These are phyloP conservation scores for Beroe forskalii DNA, from an alignment of 37 sponge, comb jelly and placozoan genomes.

Conservation along the genomic window DNA sequence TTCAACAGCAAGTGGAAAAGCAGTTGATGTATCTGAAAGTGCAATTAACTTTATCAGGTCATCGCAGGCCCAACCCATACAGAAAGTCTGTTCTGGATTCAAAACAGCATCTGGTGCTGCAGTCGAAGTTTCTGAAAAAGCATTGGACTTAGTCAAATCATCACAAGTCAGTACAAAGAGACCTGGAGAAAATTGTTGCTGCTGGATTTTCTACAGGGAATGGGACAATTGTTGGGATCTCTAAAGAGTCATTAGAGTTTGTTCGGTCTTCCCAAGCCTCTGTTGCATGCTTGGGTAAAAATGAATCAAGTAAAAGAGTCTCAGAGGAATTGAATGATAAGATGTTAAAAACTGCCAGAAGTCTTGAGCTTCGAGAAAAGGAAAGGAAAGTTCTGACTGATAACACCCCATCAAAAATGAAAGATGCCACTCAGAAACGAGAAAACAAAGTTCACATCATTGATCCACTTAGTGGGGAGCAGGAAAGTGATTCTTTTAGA, in stretches of 20 bases:
- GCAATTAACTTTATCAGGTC: conserved; percentile 11
- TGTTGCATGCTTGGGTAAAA: too few relatives aligned
- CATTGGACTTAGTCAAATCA: background rate
- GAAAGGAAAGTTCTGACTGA: too few relatives aligned
- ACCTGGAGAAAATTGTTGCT: background rate
- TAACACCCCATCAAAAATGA: too few relatives aligned
- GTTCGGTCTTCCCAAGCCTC: conserved; percentile 10
- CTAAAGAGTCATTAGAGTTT: background rate
- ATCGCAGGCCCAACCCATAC: background rate
- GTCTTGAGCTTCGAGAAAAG: too few relatives aligned
- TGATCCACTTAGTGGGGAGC: too few relatives aligned
- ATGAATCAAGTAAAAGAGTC: too few relatives aligned
- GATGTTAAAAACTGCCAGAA: too few relatives aligned
- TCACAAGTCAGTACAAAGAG: background rate
- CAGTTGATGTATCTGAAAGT: background rate
- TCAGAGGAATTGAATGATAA: too few relatives aligned
- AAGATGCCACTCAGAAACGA: too few relatives aligned
- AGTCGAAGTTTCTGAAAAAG: background rate
- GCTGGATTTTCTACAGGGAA: background rate
- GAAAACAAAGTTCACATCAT: too few relatives aligned
- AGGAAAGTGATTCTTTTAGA: too few relatives aligned
- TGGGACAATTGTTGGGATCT: background rate
- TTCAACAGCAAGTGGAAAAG: background rate
- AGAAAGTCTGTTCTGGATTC: background rate
- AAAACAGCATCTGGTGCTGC: too few relatives aligned